Evolutionary conservation across 2,113 vertebrate genomes (phyloP).

Genomic region (Stomatorhinus ivindoensis): DNA sequence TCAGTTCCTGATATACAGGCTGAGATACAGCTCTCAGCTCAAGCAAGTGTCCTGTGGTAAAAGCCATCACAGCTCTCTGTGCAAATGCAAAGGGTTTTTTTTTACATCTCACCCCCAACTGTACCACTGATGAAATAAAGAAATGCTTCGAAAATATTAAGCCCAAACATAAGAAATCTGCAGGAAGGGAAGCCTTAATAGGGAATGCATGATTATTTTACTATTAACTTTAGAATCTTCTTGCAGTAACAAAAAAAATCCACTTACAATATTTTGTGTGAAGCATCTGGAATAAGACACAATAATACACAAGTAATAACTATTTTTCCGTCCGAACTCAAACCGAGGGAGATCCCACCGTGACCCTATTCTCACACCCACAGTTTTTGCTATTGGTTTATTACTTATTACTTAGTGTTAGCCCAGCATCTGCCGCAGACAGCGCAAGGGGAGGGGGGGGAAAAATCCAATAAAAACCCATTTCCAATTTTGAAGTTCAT

Average conservation of each 20-base stretch:
- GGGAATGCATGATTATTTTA: background rate
- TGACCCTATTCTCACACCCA: slow-evolving; percentile 28
- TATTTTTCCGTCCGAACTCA: background rate
- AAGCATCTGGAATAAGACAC: background rate
- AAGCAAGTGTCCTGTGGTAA: background rate
- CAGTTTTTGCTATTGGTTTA: slow-evolving; percentile 28
- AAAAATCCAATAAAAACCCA: background rate
- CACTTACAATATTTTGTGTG: background rate
- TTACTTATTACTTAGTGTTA: slow-evolving; percentile 24
- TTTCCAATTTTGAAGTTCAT: slow-evolving; percentile 2
- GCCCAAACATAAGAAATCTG: background rate
- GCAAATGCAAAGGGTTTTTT: background rate
- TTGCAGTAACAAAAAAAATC: background rate
- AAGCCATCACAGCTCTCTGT: background rate
- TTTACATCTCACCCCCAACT: background rate
- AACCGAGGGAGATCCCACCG: background rate
- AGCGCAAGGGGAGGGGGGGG: background rate
- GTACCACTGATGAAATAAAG: background rate
- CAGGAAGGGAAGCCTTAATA: background rate
- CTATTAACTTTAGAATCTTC: background rate
- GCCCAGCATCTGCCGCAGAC: background rate
- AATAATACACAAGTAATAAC: background rate
- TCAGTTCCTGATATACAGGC: slow-evolving; percentile 32
- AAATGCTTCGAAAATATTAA: background rate
- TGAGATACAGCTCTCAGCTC: slow-evolving; percentile 27